Base-by-base conservation (phyloP, 2,113 vertebrate genomes). In the Semnornis frantzii region DNA sequence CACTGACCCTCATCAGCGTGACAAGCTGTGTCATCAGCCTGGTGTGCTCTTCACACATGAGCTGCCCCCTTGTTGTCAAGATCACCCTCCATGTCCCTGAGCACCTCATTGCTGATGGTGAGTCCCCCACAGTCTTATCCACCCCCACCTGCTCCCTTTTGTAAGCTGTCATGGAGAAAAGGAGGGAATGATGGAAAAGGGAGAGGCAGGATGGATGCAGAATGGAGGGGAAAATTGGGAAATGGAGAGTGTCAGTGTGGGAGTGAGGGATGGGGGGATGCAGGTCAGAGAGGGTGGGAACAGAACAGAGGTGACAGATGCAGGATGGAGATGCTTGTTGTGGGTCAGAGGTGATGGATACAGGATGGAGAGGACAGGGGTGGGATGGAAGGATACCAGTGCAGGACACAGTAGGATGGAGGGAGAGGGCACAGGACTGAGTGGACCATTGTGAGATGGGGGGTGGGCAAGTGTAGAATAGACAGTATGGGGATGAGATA, bases 101-200 rank as follows among this genome's bases (percentile, higher is more conserved):
- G 96, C 99, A 99, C 96, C 98, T 99, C 92, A 99, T 99, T 0
- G 99, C 99, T 2, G 99, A 99, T 3, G 99, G 99, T 99, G 95
- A 98, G 97, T 9, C 3, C 18, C 10, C 63, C 8, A 0, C 1
- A 1, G 25, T 8, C 34, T 34, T 3, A 15, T 11, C 12, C n/a
- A 3, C 14, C 10, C 4, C 12, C 6, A 80, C 85, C 93, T 75
- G 37, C 52, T 34, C 60, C 46, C 6, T 87, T 82, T 94, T 33
- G 34, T 1, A 3, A 68, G 25, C 52, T 46, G 2, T 42, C 4
- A 3, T 10, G 48, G 65, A 23, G 60, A 15, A 39, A 25, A 52
- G 27, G 31, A 63, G 44, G 48, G 8, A 59, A 10, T 4, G 13
- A 30, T 6, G 48, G 66, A 54, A 31, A 30, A 19, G 46, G 34